Evolutionary conservation across 2,888 invertebrate genomes (phyloP), one percentile per base, ranked within the genome.

Genomic region (Cryptus viduatorius): DNA sequence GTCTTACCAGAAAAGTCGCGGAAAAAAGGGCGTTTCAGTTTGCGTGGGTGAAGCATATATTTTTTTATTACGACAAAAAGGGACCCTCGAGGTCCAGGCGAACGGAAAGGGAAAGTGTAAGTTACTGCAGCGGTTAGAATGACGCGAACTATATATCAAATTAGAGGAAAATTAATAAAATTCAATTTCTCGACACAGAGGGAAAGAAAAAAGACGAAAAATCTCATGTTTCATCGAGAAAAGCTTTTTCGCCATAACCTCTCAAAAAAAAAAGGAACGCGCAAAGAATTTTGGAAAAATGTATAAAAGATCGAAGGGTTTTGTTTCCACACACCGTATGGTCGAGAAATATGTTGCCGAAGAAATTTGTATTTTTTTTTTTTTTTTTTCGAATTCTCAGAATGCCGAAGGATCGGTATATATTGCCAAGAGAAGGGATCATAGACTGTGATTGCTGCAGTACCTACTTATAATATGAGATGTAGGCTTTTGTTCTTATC

Each of bases 401-500:
- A 29, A 5, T 29, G 5, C 3, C 29, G 61, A 61, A 29, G 12
- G 31, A 31, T 31, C n/a, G 24, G 29, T 2, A 1, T 2, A 1
- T 61, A 31, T 31, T 31, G 31, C 61, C 12, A n/a, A 8, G 5
- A 0, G 31, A n/a, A 14, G 61, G 4, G 61, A 61, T 61, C 61
- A 61, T 61, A 61, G 61, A 61, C 61, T 29, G 61, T 14, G 31
- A 61, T 61, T 61, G 61, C 31, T 7, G 61, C 31, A 31, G 61
- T 61, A 29, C 61, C 31, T 31, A 31, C 61, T n/a, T 37, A 37
- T 37, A 37, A 29, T 61, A 61, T 5, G 1, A 31, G 61, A n/a
- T 31, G 44, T 14, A 65, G 42, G 50, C 50, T 69, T 79, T 69
- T 79, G n/a, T 29, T 67, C 56, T 53, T 56, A 79, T 79, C 65